These are phyloP conservation scores for Nipponia nippon DNA, from an alignment of 2,113 vertebrate species.

Conservation along the genomic window DNA sequence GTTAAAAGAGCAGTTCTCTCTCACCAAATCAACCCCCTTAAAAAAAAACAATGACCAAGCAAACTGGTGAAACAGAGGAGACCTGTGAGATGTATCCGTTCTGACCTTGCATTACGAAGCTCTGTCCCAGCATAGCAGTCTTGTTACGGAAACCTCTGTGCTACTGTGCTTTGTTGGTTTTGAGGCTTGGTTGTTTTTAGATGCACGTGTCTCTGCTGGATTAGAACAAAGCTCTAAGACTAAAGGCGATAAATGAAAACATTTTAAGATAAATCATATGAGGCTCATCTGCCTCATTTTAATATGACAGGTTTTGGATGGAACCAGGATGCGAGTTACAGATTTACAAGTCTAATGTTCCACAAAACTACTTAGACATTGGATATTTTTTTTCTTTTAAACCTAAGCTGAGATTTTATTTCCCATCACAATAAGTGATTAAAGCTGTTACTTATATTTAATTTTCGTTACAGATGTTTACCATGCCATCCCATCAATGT, in stretches of 20 bases:
- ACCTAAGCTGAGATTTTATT: neutral
- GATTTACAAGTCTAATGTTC: neutral
- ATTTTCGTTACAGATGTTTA: neutral
- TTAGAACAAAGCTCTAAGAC: neutral
- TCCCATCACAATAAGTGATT: neutral
- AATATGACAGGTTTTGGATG: neutral
- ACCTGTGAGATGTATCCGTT: neutral
- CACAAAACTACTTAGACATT: neutral
- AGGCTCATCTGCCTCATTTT: neutral
- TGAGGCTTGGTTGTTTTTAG: neutral
- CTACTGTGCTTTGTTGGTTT: neutral
- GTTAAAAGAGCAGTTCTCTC: neutral
- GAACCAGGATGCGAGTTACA: neutral
- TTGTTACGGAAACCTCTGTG: neutral
- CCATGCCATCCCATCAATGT: neutral
- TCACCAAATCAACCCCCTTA: neutral
- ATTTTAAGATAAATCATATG: neutral
- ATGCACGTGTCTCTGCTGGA: neutral
- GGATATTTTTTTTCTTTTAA: neutral
- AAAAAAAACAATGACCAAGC: neutral
- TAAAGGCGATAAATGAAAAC: neutral
- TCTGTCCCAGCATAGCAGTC: neutral
- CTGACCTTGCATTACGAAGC: neutral
- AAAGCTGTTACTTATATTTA: neutral
- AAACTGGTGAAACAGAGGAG: neutral